Percentiles rank a stretch among this genome's conserved stretches.
phyloP scores from a whole-genome alignment of 2,888 invertebrate species.

The Siphlonurus alternatus region DNA sequence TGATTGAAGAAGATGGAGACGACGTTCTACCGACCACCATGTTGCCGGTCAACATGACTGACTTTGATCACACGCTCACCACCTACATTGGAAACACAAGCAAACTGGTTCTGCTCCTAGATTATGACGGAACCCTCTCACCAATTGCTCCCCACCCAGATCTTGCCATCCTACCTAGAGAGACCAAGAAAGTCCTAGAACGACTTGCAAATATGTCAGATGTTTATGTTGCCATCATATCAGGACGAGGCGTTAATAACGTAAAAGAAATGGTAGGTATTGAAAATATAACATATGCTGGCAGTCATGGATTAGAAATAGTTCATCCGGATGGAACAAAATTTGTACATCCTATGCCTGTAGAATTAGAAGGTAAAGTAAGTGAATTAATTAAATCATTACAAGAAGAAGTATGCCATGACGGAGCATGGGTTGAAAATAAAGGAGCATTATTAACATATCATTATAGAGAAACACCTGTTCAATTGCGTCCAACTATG shows the following conservation, averaged over 20 bases:
- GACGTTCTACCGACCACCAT: conserved; percentile 21
- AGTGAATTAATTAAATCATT: conserved; percentile 21
- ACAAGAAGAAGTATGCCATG: conserved; percentile 22
- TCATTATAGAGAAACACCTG: conserved; percentile 26
- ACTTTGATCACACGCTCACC: conserved; percentile 23
- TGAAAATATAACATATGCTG: conserved; percentile 27
- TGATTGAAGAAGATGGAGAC: conserved; percentile 19
- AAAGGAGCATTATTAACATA: conserved; percentile 27
- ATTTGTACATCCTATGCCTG: conserved; percentile 27
- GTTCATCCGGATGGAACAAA: conserved; percentile 27
- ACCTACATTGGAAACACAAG: conserved; percentile 23
- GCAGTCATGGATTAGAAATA: conserved; percentile 28
- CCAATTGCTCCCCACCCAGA: conserved; percentile 27
- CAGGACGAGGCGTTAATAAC: conserved; percentile 26
- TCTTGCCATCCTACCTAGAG: conserved; percentile 24
- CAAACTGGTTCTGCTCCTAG: conserved; percentile 26
- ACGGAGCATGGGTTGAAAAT: conserved; percentile 29
- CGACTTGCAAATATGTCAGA: conserved; percentile 24
- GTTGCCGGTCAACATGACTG: conserved; percentile 23
- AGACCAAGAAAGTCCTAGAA: conserved; percentile 25
- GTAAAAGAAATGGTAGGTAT: conserved; percentile 26
- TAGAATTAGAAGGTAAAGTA: conserved; percentile 24
- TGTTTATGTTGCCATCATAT: conserved; percentile 27
- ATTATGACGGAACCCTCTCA: conserved; percentile 29
- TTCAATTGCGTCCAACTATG: conserved; percentile 19